Conservation (phyloP, 2,113 vertebrate species). For the Pomatorhinus ruficollis region DNA sequence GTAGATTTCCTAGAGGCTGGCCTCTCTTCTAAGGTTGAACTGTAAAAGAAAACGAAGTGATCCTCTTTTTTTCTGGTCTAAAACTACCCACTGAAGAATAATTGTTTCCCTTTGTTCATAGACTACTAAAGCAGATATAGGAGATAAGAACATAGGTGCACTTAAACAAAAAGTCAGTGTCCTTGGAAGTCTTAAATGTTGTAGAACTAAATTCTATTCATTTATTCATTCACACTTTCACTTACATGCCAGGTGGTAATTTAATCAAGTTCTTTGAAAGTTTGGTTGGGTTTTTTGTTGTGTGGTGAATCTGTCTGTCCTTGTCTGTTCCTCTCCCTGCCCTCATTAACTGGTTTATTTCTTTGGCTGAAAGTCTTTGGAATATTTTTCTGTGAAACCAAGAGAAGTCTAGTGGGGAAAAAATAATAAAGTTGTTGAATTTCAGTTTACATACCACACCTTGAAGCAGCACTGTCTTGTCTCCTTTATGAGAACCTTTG, state of each 20-base stretch:
- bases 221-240: not conserved
- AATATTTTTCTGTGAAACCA: not conserved
- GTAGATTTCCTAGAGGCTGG: not conserved
- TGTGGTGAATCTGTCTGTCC: not conserved
- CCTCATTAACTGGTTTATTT: not conserved
- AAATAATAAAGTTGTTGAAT: not conserved
- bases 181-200: not conserved
- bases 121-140: not conserved
- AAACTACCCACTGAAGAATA: not conserved
- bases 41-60: not conserved
- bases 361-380: not conserved
- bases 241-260: not conserved
- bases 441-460: not conserved
- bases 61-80: not conserved
- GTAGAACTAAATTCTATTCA: not conserved
- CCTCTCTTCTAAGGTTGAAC: not conserved
- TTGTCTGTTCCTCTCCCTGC: not conserved
- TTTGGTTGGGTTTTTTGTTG: not conserved
- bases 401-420: not conserved
- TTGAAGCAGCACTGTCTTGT: not conserved
- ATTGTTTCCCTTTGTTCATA: not conserved
- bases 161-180: not conserved
- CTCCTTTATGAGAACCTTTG: not conserved
- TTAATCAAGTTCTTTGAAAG: not conserved
- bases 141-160: not conserved